Evolutionary conservation across 64 coral and sea anemone species (phyloP).

Genomic region (Exaiptasia diaphana): DNA sequence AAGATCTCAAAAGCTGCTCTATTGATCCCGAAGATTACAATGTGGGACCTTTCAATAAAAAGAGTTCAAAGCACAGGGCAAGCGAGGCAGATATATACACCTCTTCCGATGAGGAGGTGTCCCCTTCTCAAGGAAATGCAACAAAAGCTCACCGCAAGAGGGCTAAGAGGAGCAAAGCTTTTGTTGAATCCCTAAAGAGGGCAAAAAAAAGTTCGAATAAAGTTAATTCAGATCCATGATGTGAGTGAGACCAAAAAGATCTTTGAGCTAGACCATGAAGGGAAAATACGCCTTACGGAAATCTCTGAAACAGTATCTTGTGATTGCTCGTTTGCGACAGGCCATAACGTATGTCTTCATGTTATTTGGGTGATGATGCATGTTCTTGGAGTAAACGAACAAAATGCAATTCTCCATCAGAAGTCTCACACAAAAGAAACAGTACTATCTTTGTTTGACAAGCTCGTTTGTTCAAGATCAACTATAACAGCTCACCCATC

Average conservation of each 20-base stretch:
- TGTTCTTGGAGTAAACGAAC: slow-evolving; percentile 14
- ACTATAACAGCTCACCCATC: too few relatives aligned
- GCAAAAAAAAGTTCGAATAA: slow-evolving; percentile 36
- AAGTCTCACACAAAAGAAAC: slow-evolving; percentile 28
- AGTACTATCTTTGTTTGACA: background rate
- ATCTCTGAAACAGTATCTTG: background rate
- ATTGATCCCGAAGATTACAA: slow-evolving; percentile 2
- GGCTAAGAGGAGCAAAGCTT: slow-evolving; percentile 44
- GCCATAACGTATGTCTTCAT: slow-evolving; percentile 31
- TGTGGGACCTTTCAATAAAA: background rate
- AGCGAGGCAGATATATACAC: background rate
- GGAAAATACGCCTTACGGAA: background rate
- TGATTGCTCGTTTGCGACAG: slow-evolving; percentile 13
- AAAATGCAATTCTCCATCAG: slow-evolving; percentile 15
- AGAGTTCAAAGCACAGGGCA: background rate
- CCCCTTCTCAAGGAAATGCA: background rate
- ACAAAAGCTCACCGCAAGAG: slow-evolving; percentile 17
- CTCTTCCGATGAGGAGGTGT: background rate
- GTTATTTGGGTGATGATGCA: slow-evolving; percentile 39
- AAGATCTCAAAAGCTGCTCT: background rate
- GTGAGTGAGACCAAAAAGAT: slow-evolving; percentile 2
- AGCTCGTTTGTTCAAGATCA: too few relatives aligned
- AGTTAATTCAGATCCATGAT: slow-evolving; percentile 5
- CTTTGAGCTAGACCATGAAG: background rate
- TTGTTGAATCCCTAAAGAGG: slow-evolving; percentile 27